phyloP scores from a whole-genome alignment of 2,797 vertebrate species.

The Arrhamphus sclerolepis region DNA sequence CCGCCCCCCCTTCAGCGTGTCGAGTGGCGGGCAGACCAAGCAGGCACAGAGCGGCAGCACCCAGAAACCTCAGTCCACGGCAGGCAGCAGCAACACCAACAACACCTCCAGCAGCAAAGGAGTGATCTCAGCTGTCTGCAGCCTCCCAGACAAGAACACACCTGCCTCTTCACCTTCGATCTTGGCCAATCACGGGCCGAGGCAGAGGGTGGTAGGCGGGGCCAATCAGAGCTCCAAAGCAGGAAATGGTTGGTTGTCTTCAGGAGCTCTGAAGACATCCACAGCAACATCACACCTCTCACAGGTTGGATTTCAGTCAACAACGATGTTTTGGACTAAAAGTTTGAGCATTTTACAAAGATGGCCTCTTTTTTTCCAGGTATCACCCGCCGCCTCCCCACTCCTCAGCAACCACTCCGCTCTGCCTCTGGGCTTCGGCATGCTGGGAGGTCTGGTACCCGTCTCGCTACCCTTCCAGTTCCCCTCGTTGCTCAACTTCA shows the following conservation, averaged over 20 bases:
- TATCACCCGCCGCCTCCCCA: slow-evolving; percentile 83
- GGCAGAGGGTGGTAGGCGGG: slow-evolving; percentile 72
- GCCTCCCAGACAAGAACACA: slow-evolving; percentile 58
- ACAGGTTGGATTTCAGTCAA: slow-evolving; percentile 63
- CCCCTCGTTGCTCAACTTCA: slow-evolving; percentile 91
- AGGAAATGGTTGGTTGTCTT: slow-evolving; percentile 69
- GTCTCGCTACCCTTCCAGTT: slow-evolving; percentile 98
- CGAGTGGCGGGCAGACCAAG: slow-evolving; percentile 57
- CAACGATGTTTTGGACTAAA: no score
- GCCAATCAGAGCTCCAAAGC: slow-evolving; percentile 73
- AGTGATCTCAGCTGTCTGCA: slow-evolving; percentile 38
- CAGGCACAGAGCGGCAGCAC: slow-evolving; percentile 54
- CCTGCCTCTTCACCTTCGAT: slow-evolving; percentile 53
- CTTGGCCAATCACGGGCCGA: slow-evolving; percentile 73
- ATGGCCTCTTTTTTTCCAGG: slow-evolving; percentile 44
- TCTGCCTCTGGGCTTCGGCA: slow-evolving; percentile 94
- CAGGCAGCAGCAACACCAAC: slow-evolving; percentile 51
- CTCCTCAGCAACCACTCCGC: slow-evolving; percentile 89
- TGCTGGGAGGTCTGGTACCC: slow-evolving; percentile 96
- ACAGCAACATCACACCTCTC: slow-evolving; percentile 78
- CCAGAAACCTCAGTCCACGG: slow-evolving; percentile 64
- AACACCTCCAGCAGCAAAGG: slow-evolving; percentile 57
- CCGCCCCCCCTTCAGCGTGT: slow-evolving; percentile 65
- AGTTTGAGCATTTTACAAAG: neutral
- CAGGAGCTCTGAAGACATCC: slow-evolving; percentile 68